Percentiles rank a stretch among this genome's conserved stretches.
Evolutionary conservation across 2,888 invertebrate genomes (phyloP).

Genomic region (Caenorhabditis auriculariae): DNA sequence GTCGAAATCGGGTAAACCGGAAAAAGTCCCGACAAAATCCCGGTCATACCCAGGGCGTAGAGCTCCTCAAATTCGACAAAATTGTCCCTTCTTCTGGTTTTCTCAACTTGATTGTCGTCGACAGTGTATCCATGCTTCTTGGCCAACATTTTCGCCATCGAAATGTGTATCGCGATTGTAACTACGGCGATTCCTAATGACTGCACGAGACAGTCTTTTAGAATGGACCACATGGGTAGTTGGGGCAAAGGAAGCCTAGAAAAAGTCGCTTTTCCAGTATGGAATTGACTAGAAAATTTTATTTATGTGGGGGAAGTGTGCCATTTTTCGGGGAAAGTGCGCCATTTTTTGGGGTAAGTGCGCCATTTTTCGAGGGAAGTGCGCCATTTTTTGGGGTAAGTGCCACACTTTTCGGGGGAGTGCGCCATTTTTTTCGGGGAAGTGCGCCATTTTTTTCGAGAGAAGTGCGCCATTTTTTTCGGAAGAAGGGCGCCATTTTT

Average conservation of each 20-base stretch:
- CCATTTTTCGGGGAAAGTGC: no score
- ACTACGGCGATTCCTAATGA: constrained; percentile 66
- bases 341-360: no score
- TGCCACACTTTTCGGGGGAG: no score
- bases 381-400: no score
- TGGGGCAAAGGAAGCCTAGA: constrained; percentile 46
- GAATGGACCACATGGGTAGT: constrained; percentile 47
- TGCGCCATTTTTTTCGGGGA: no score
- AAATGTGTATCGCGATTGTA: constrained; percentile 66
- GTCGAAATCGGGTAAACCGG: background rate
- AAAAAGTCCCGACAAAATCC: background rate
- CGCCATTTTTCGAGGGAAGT: no score
- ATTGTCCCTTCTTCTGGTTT: background rate
- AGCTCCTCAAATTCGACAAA: background rate
- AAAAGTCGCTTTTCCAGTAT: no score
- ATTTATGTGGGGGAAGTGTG: no score
- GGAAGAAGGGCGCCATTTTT: no score
- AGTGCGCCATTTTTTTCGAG: no score
- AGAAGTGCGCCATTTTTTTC: no score
- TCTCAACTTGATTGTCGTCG: background rate
- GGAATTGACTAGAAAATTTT: no score
- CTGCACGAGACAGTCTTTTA: constrained; percentile 67
- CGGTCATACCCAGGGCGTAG: background rate
- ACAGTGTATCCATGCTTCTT: constrained; percentile 55
- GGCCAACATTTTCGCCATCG: constrained; percentile 66